Conservation (phyloP, 1,140 invertebrate species). For the Ceratosolen fusciceps region DNA sequence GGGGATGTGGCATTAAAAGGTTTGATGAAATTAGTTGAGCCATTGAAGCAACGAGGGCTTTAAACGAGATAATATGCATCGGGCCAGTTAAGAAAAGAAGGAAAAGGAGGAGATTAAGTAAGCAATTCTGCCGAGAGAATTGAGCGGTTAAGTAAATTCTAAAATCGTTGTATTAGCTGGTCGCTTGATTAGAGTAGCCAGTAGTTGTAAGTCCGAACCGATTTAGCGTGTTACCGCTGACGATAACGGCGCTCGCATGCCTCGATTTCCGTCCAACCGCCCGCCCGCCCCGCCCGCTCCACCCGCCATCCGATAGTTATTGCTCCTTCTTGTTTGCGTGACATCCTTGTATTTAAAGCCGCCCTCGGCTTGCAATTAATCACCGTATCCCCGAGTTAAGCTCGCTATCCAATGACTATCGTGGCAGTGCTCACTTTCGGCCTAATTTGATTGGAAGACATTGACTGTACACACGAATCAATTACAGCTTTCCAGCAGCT, state of each 20-base stretch:
- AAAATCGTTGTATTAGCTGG: too few species aligned
- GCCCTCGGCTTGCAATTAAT: neutral
- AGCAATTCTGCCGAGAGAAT: neutral
- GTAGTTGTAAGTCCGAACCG: neutral
- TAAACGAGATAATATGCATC: too few species aligned
- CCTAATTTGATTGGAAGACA: neutral
- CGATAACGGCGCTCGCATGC: too few species aligned
- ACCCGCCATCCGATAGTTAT: neutral
- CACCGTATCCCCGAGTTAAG: neutral
- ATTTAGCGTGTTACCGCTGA: neutral
- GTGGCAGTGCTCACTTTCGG: neutral
- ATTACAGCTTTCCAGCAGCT: neutral
- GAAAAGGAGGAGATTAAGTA: too few species aligned
- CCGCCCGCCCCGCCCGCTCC: neutral
- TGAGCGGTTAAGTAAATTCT: neutral
- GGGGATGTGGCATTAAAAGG: too few species aligned
- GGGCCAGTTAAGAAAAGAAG: neutral
- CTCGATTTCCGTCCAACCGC: too few species aligned
- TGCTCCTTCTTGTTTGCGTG: neutral
- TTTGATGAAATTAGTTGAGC: too few species aligned
- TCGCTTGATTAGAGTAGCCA: neutral
- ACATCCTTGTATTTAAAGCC: neutral
- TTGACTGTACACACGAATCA: neutral
- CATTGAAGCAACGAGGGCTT: too few species aligned
- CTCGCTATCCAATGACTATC: neutral